Conservation (phyloP, 53 echinoderm and acorn worm species). For the Pentamera pediparva region DNA sequence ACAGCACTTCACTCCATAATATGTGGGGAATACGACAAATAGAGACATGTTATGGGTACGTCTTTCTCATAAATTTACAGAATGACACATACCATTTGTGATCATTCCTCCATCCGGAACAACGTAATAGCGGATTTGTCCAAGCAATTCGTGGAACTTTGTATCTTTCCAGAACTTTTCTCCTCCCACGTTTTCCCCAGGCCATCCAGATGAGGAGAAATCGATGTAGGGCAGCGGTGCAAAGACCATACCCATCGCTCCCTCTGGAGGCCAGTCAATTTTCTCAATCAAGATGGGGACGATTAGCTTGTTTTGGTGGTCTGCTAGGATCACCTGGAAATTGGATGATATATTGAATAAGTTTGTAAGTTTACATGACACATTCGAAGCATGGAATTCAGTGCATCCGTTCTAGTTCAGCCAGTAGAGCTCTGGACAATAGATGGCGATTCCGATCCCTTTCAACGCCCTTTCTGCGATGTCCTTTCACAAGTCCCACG, state of each 20-base stretch:
- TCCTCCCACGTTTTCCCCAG: conserved; percentile 80
- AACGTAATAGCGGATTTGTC: conserved; percentile 75
- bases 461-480: too few species aligned
- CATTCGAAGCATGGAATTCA: too few species aligned
- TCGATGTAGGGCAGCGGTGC: conserved; percentile 98
- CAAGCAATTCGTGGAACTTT: conserved; percentile 85
- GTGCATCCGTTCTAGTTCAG: too few species aligned
- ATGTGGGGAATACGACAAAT: too few species aligned
- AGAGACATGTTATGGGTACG: too few species aligned
- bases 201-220: conserved; percentile 64
- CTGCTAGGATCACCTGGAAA: conserved; percentile 94
- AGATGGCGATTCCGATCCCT: too few species aligned
- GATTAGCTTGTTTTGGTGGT: conserved; percentile 92
- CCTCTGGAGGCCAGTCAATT: conserved; percentile 79
- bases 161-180: conserved; percentile 88
- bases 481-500: too few species aligned
- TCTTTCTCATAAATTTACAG: too few species aligned
- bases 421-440: too few species aligned
- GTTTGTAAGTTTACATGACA: too few species aligned
- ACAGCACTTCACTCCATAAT: too few species aligned
- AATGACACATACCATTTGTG: conserved; percentile 80
- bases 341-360: too few species aligned
- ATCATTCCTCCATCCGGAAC: conserved; percentile 69
- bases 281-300: conserved; percentile 86
- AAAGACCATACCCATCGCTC: conserved; percentile 96